These are phyloP conservation scores for Solenopsis invicta DNA, from an alignment of 1,140 invertebrate genomes.

Conservation along the genomic window DNA sequence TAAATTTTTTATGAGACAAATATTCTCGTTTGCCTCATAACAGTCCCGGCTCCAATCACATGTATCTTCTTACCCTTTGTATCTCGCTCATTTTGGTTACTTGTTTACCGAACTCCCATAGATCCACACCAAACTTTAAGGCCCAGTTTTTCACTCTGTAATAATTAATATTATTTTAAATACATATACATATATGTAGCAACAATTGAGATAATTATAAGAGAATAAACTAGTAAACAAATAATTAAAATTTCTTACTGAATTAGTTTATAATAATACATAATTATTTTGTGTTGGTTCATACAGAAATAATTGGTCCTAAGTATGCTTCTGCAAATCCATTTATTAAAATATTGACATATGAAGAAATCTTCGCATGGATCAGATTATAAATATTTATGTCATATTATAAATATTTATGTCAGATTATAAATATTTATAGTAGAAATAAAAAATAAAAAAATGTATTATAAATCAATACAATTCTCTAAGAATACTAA, in stretches of 20 bases:
- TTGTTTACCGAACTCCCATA: conserved; percentile 95
- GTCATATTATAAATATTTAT: not conserved
- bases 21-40: no score
- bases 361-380: not conserved
- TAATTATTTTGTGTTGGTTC: not conserved
- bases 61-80: conserved; percentile 90
- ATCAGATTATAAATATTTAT: conserved; percentile 2
- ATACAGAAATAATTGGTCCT: not conserved
- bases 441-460: no score
- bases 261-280: not conserved
- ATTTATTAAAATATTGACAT: conserved; percentile 22
- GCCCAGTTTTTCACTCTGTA: conserved; percentile 97
- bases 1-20: no score
- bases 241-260: not conserved
- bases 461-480: no score
- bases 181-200: not conserved
- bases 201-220: not conserved
- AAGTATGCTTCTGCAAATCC: not conserved
- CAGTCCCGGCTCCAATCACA: not conserved
- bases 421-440: no score
- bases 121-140: conserved; percentile 94
- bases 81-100: conserved; percentile 95
- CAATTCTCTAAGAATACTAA: no score
- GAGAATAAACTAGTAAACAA: not conserved
- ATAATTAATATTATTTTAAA: conserved; percentile 75